These are phyloP conservation scores for Danaus plexippus DNA, from an alignment of 1,140 invertebrate species.

Conservation along the genomic window DNA sequence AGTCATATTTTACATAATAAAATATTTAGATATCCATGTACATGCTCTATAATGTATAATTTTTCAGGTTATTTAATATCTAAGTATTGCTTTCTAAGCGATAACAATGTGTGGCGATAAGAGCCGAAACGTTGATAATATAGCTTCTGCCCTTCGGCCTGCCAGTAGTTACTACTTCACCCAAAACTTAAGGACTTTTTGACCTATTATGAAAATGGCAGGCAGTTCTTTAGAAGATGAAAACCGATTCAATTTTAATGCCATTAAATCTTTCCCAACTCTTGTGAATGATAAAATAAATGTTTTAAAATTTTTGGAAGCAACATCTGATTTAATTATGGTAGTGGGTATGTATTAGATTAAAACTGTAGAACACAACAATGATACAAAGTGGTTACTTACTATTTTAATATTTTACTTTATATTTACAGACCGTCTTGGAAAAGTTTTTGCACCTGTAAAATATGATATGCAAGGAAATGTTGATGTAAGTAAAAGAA, in stretches of 20 bases:
- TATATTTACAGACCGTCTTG: constrained; percentile 77
- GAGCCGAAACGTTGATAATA: constrained; percentile 6
- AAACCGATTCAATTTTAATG: constrained; percentile 30
- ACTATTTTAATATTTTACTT: constrained; percentile 7
- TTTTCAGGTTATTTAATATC: constrained; percentile 14
- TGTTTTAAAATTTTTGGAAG: constrained; percentile 75
- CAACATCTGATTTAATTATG: constrained; percentile 73
- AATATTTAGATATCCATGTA: background rate
- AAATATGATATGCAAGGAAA: constrained; percentile 83
- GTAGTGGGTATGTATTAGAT: constrained; percentile 72
- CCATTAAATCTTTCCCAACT: constrained; percentile 64
- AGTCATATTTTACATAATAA: too few relatives aligned
- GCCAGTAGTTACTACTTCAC: constrained; percentile 9
- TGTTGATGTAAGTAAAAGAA: constrained; percentile 74
- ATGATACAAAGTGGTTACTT: constrained; percentile 1
- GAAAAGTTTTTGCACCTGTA: constrained; percentile 79
- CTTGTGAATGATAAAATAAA: constrained; percentile 73
- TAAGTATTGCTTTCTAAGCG: constrained; percentile 8
- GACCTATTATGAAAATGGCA: constrained; percentile 28
- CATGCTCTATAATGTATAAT: constrained; percentile 2
- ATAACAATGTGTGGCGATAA: constrained; percentile 19
- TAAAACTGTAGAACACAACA: too few relatives aligned
- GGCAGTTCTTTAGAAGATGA: constrained; percentile 23
- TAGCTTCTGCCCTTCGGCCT: constrained; percentile 6
- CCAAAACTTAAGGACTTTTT: background rate